Conservation (phyloP, 2,888 invertebrate genomes). For the Therioaphis trifolii region DNA sequence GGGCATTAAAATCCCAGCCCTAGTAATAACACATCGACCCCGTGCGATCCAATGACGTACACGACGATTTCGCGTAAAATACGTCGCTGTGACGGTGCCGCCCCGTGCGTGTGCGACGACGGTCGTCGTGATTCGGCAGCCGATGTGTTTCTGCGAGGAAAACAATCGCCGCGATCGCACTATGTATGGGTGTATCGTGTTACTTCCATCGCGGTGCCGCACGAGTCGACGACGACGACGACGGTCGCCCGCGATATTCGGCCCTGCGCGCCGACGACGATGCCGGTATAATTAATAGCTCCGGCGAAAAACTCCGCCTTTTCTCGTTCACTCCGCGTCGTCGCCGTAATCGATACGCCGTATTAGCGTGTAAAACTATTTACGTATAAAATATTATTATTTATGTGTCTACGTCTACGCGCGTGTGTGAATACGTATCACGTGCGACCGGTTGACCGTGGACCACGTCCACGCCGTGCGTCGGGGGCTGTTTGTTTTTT, state of each 20-base stretch:
- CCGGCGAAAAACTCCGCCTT: slow-evolving; percentile 23
- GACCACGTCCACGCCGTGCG: neutral
- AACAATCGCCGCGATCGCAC: neutral
- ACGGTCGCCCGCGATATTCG: slow-evolving; percentile 12
- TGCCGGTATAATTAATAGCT: slow-evolving; percentile 5
- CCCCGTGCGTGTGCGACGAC: neutral
- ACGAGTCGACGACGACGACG: slow-evolving; percentile 27
- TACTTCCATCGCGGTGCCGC: neutral
- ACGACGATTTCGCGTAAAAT: no score
- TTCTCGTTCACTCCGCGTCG: neutral
- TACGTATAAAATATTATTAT: no score
- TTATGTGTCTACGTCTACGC: no score
- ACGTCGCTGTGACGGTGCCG: no score
- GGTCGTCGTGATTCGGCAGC: neutral
- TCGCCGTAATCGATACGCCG: neutral
- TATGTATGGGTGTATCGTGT: slow-evolving; percentile 32
- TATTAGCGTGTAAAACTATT: no score
- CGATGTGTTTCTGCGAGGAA: slow-evolving; percentile 22
- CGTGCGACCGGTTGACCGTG: slow-evolving; percentile 20
- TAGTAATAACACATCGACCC: no score
- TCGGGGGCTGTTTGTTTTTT: slow-evolving; percentile 24
- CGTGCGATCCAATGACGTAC: no score
- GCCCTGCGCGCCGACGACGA: neutral
- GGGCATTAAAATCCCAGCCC: no score
- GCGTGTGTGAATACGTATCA: neutral